These are phyloP conservation scores for Bugulina stolonifera DNA, from an alignment of 2,888 invertebrate species.

Conservation along the genomic window DNA sequence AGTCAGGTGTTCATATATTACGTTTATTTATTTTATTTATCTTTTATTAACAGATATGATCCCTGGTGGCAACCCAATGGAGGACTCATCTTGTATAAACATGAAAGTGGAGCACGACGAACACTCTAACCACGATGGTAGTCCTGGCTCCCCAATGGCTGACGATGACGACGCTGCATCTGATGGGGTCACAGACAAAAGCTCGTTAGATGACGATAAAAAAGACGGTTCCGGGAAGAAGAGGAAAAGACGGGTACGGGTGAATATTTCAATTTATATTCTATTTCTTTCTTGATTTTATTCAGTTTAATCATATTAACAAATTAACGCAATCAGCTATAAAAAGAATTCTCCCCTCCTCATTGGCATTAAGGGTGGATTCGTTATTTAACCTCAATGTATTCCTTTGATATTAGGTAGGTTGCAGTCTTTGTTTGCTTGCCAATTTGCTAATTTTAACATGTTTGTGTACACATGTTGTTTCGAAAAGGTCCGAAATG, in stretches of 20 bases:
- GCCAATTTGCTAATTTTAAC: background rate
- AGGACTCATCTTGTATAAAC: background rate
- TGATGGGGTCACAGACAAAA: conserved; percentile 16
- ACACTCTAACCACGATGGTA: conserved; percentile 14
- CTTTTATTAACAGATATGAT: conserved; percentile 1
- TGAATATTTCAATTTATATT: background rate
- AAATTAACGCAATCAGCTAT: too few species aligned
- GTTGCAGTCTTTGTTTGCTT: background rate
- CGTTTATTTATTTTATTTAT: background rate
- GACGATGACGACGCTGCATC: conserved; percentile 23
- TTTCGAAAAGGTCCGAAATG: too few species aligned
- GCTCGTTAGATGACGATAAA: conserved; percentile 19
- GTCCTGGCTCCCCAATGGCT: background rate
- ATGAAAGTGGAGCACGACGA: conserved; percentile 14
- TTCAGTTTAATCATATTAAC: background rate
- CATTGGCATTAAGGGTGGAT: too few species aligned
- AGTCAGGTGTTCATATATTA: background rate
- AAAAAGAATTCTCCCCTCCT: too few species aligned
- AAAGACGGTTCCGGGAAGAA: conserved; percentile 24
- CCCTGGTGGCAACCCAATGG: background rate
- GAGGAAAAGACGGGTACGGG: conserved; percentile 11
- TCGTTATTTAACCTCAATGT: too few species aligned
- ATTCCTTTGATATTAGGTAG: too few species aligned
- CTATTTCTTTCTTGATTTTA: background rate
- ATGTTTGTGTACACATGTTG: background rate